Base-by-base conservation (phyloP, 1,140 invertebrate species). In the Drosophila nigrodunni region DNA sequence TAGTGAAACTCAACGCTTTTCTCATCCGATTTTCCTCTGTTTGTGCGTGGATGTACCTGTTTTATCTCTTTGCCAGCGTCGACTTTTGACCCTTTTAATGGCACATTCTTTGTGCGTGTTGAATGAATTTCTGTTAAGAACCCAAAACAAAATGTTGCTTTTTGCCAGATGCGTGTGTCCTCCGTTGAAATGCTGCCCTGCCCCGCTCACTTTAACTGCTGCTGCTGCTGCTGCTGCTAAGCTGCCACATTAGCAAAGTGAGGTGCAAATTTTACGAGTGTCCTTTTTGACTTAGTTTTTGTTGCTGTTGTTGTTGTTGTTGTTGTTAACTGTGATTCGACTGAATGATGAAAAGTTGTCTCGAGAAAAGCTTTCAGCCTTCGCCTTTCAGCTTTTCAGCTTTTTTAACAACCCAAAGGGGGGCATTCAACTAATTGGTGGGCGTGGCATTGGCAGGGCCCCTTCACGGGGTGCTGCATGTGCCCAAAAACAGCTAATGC, bases 191-290 rank as follows among this genome's bases (percentile, higher is more conserved):
- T 1, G 18, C 18, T 21, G 18, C 65, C 9, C 10, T 37, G 5
- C 8, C 8, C 59, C 47, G 58, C 25, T 25, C 30, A 3, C 18
- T 9, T n/a, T 10, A n/a, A n/a, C 8, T 25, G 37, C 35, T 15
- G 43, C 34, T 52, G 47, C 8, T 25, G 37, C 35, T 15, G 43
- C 34, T 52, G 47, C 41, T 77, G 59, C 76, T 87, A 82, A 87
- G 82, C 82, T 82, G 75, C 54, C 79, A 88, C 83, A 87, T 87
- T 87, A 87, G 83, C 83, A 87, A 74, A 87, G 76, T 80, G 83
- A 87, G 82, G 82, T 88, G 82, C 79, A 82, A 87, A 87, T 86
- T 88, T 87, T 77, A 88, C 82, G 79, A 88, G 83, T 83, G 80
- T 82, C 83, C 79, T 74, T 87, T 88, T 79, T 71, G 64, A 47